These are phyloP conservation scores for Pteronura brasiliensis DNA, from an alignment of 2,113 vertebrate species.

Conservation along the genomic window DNA sequence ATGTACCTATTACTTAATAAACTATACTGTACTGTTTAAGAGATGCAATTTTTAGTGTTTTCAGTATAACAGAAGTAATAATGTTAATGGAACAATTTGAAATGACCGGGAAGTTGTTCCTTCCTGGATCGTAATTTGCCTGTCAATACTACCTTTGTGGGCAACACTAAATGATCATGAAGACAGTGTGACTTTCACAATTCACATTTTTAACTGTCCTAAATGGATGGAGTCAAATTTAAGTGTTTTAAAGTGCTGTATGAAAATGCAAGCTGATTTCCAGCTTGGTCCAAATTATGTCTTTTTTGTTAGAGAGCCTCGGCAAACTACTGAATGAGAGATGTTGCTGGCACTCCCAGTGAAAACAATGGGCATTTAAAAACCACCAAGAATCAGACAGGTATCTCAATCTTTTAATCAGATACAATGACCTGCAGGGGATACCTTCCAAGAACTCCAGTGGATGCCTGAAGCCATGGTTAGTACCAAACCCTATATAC, in stretches of 20 bases:
- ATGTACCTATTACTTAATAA: neutral
- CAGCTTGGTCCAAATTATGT: neutral
- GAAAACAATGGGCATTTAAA: neutral
- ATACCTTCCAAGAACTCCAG: neutral
- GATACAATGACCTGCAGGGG: neutral
- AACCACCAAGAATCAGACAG: neutral
- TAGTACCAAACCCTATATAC: neutral
- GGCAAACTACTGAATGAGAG: neutral
- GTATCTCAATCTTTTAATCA: neutral
- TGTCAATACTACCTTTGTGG: neutral
- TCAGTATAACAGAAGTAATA: neutral
- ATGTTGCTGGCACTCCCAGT: neutral
- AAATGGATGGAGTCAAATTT: neutral
- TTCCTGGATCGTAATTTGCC: neutral
- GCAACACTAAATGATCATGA: neutral
- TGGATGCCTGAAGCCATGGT: neutral
- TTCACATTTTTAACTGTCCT: neutral
- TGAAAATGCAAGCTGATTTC: constrained; percentile 1
- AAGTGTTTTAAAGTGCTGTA: neutral
- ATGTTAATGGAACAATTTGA: neutral
- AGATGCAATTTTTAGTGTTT: neutral
- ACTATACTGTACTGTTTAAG: neutral
- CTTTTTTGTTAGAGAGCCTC: neutral
- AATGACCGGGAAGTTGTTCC: neutral
- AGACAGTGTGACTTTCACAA: neutral